phyloP scores from a whole-genome alignment of 1,140 invertebrate genomes.

The Drosophila ambigua region DNA sequence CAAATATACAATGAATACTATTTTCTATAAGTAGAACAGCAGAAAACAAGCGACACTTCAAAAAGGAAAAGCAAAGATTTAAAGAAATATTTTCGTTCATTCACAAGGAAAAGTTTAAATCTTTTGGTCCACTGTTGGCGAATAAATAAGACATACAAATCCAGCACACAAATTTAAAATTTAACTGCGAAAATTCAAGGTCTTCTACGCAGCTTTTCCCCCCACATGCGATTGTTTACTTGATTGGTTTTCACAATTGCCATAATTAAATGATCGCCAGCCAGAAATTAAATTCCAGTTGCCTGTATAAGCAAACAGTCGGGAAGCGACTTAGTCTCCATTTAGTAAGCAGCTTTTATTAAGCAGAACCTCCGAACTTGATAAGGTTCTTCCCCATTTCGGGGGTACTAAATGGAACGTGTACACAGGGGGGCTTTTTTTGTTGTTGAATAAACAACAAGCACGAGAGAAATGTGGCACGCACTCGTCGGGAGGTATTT shows the following conservation, averaged over 20 bases:
- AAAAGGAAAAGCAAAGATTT: not conserved
- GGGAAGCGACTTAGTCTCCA: not conserved
- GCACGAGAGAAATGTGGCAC: not conserved
- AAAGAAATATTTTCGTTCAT: constrained; percentile 2
- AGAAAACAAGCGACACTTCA: not conserved
- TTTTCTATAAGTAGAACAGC: constrained; percentile 2
- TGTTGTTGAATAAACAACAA: constrained; percentile 1
- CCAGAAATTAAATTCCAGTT: constrained; percentile 10
- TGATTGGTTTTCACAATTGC: constrained; percentile 59
- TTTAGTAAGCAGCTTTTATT: constrained; percentile 15
- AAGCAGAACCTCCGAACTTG: not conserved
- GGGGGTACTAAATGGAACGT: constrained; percentile 5
- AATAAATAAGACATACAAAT: too few species aligned
- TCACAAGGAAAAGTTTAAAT: constrained; percentile 7
- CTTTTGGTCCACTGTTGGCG: too few species aligned
- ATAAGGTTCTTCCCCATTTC: constrained; percentile 25
- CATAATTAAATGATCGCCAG: constrained; percentile 53
- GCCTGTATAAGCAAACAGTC: not conserved
- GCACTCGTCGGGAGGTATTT: not conserved
- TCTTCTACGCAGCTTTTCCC: not conserved
- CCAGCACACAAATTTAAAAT: too few species aligned
- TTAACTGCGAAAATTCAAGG: constrained; percentile 35
- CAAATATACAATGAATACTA: constrained; percentile 4
- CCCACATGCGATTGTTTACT: constrained; percentile 54
- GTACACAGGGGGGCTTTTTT: constrained; percentile 23